These are phyloP conservation scores for Parazoanthus darwini DNA, from an alignment of 92 coral and sea anemone species.

Conservation along the genomic window DNA sequence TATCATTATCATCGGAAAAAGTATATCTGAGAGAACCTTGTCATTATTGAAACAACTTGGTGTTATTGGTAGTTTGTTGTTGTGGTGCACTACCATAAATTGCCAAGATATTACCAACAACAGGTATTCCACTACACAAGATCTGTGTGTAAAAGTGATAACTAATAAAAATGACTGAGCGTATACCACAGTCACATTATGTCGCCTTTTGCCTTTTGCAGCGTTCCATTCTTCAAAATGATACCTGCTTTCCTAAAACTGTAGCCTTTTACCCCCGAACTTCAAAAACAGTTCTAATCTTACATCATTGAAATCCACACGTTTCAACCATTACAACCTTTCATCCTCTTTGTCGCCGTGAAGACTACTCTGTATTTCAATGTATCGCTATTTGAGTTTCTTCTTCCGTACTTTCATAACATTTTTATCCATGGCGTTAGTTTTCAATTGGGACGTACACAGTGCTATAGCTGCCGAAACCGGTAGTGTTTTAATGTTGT, in stretches of 20 bases:
- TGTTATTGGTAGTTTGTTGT: not conserved
- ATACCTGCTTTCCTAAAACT: not conserved
- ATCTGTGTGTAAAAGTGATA: not conserved
- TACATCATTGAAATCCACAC: too few relatives aligned
- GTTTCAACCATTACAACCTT: too few relatives aligned
- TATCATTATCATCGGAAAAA: not conserved
- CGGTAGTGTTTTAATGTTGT: too few relatives aligned
- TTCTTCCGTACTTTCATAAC: too few relatives aligned
- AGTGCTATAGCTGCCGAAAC: too few relatives aligned
- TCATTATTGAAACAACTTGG: not conserved
- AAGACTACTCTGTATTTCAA: too few relatives aligned
- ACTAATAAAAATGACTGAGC: not conserved
- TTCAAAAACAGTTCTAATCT: too few relatives aligned
- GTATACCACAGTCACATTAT: not conserved
- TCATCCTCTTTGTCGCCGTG: too few relatives aligned
- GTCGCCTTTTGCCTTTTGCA: not conserved
- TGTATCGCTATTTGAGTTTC: too few relatives aligned
- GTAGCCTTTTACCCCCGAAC: too few relatives aligned
- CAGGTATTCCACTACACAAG: not conserved
- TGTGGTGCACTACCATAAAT: not conserved
- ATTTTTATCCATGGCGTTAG: too few relatives aligned
- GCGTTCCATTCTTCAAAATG: not conserved
- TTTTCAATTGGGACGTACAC: too few relatives aligned
- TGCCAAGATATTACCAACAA: not conserved
- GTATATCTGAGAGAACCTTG: not conserved